These are phyloP conservation scores for Pachyramphus minor DNA, from an alignment of 2,113 vertebrate genomes.

Conservation along the genomic window DNA sequence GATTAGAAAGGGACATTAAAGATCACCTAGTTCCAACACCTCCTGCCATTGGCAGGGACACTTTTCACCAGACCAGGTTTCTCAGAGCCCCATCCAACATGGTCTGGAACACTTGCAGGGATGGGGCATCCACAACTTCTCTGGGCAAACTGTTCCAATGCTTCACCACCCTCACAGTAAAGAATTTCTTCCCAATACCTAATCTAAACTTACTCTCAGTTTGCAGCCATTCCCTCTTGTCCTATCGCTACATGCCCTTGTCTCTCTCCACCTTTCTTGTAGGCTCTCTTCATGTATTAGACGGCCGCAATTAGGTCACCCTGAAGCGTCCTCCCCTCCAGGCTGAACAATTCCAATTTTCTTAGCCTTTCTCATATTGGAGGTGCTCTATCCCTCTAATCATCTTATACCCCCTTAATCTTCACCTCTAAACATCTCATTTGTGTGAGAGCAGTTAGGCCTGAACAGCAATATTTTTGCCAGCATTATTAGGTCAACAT, in stretches of 20 bases:
- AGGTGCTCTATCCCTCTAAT: neutral
- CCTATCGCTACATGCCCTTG: fast-evolving
- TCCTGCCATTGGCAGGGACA: neutral
- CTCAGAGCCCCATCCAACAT: neutral
- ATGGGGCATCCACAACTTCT: neutral
- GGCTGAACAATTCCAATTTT: neutral
- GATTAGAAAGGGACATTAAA: neutral
- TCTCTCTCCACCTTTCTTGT: neutral
- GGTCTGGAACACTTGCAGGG: neutral
- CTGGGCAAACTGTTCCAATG: neutral
- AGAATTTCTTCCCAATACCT: neutral
- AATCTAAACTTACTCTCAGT: neutral
- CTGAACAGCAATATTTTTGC: neutral
- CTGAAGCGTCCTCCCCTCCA: neutral
- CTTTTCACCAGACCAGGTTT: neutral
- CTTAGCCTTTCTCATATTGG: neutral
- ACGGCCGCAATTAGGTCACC: neutral
- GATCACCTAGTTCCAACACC: neutral
- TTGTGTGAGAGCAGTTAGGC: neutral
- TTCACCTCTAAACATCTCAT: neutral
- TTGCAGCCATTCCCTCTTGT: neutral
- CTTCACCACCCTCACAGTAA: neutral
- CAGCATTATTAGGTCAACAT: conserved; percentile 10
- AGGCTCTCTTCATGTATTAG: neutral
- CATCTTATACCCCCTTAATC: neutral